phyloP scores from a whole-genome alignment of 1,140 invertebrate genomes.

The Brachionus koreanus region DNA sequence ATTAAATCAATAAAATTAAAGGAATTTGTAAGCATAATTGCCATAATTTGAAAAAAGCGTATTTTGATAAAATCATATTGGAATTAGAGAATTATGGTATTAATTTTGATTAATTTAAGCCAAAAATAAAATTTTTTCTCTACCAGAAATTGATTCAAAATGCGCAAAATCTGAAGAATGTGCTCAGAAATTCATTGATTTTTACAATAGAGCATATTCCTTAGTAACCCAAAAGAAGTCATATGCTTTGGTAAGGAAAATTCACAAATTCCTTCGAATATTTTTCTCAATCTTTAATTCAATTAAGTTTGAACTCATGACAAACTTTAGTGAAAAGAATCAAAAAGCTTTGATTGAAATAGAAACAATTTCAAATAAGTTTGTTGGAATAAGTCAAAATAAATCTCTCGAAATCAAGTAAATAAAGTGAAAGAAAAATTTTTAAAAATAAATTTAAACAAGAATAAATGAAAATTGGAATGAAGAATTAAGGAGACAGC shows the following conservation, averaged over 20 bases:
- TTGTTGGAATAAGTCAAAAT: neutral
- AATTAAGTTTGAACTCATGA: neutral
- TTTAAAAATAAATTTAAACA: neutral
- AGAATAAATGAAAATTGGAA: neutral
- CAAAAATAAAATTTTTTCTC: neutral
- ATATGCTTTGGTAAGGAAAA: neutral
- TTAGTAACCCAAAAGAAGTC: neutral
- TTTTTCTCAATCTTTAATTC: neutral
- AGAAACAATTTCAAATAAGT: neutral
- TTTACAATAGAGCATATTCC: neutral
- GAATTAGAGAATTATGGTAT: neutral
- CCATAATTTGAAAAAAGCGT: neutral
- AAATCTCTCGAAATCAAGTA: neutral
- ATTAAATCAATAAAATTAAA: neutral
- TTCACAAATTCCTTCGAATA: too few relatives aligned
- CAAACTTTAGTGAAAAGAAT: neutral
- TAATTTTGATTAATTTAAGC: neutral
- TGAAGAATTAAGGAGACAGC: neutral
- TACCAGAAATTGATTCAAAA: conserved; percentile 6
- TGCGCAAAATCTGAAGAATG: neutral
- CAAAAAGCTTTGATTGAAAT: neutral
- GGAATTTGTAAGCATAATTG: neutral
- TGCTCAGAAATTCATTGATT: neutral
- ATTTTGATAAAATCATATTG: neutral
- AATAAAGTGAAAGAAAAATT: neutral